These are phyloP conservation scores for Drosophila falleni DNA, from an alignment of 2,888 invertebrate species.

Conservation along the genomic window DNA sequence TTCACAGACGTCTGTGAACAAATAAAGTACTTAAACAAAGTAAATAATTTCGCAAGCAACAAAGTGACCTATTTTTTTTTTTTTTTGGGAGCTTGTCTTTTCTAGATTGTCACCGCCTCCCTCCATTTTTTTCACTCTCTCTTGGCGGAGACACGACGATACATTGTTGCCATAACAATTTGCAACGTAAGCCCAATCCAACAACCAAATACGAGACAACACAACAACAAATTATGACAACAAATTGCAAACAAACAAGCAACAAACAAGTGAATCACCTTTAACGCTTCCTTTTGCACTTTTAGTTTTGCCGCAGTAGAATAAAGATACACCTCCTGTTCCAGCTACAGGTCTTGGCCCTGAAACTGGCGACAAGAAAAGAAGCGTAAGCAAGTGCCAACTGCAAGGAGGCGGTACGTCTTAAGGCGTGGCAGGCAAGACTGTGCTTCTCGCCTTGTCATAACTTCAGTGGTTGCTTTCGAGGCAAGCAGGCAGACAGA, in stretches of 20 bases:
- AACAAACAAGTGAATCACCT: constrained; percentile 80
- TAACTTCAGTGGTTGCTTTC: constrained; percentile 66
- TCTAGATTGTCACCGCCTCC: not conserved
- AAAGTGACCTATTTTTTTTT: constrained; percentile 8
- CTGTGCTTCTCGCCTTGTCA: constrained; percentile 58
- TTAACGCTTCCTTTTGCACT: constrained; percentile 73
- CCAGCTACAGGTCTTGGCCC: not conserved
- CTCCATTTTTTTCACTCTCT: not conserved
- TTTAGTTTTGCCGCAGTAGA: constrained; percentile 36
- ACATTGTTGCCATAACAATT: constrained; percentile 65
- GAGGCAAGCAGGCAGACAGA: constrained; percentile 33
- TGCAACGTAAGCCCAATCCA: constrained; percentile 45
- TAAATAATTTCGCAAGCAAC: not conserved
- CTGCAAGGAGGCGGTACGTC: constrained; percentile 12
- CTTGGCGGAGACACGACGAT: constrained; percentile 9
- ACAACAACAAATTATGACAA: constrained; percentile 69
- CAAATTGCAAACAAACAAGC: constrained; percentile 81
- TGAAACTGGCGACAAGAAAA: constrained; percentile 18
- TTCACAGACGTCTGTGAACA: not conserved
- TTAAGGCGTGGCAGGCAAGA: constrained; percentile 51
- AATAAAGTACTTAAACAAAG: constrained; percentile 1
- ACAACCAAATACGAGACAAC: constrained; percentile 45
- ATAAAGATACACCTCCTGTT: not conserved
- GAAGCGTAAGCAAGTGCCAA: constrained; percentile 44
- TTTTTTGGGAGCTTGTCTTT: not conserved